Evolutionary conservation across 37 sponge, comb jelly and placozoan genomes (phyloP), one percentile per base, ranked within the genome.

Genomic region (Haliclona indistincta): DNA sequence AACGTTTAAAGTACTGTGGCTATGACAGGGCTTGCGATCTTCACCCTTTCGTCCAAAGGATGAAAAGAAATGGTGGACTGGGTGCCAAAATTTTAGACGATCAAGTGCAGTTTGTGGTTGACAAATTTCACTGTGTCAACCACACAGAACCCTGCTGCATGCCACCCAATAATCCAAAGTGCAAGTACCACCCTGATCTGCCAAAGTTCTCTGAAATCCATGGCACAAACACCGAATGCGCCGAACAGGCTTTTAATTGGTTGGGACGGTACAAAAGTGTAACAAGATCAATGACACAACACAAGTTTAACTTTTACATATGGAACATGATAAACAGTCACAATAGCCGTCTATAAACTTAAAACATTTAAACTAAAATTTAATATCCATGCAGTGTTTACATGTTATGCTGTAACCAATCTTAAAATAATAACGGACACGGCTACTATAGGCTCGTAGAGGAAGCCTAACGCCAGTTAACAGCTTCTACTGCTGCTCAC

Each of bases 21-120:
- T 65, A 65, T 65, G 67, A n/a, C n/a, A n/a, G n/a, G n/a, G n/a
- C n/a, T n/a, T n/a, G n/a, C n/a, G n/a, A 63, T 3, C 13, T 67
- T 1, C 68, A 67, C 43, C 68, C 68, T 43, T 67, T 67, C 28
- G 3, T 67, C 2, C 5, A 6, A 25, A 39, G 13, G 40, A 4
- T 67, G 4, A 8, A 2, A 3, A 41, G 2, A 3, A 2, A 8
- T 25, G 44, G 68, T 3, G 40, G 44, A 22, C 2, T 38, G 44
- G 68, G 68, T 15, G 68, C 68, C 20, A 2, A 41, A 8, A 67
- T 67, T 4, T 45, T 67, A 1, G 22, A 43, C 23, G 17, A 39
- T 29, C 20, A 67, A 29, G 68, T 67, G 28, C 40, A 41, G 68
- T 39, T 67, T 3, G 25, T 67, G 68, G 68, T 67, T 39, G 68